Base-by-base conservation (phyloP, 2,888 invertebrate species). In the Cephus pulcher region DNA sequence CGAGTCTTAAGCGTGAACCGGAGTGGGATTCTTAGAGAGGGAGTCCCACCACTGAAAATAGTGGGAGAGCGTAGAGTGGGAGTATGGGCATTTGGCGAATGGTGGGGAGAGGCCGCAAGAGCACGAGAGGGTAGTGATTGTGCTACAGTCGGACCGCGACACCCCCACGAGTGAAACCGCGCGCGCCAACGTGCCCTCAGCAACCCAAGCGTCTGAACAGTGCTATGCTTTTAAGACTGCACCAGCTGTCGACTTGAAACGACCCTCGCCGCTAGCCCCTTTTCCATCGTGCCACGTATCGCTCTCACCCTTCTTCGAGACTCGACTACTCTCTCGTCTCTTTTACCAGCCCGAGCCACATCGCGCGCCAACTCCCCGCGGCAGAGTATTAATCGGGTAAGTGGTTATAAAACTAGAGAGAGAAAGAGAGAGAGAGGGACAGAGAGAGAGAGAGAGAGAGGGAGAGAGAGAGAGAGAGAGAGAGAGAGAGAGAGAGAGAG, bases 111-210 rank as follows among this genome's bases (percentile, higher is more conserved):
- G 80, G 84, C 84, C 80, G 86, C 84, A 87, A 87, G 84, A 88
- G 86, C 88, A 83, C 85, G 88, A 88, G 89, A 89, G 89, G 89
- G 86, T 87, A 85, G 89, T 88, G 89, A 89, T 89, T 89, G 89
- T 88, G 89, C 90, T 89, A 91, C 91, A 91, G 91, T 91, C 90
- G 90, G 89, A 88, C 87, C 90, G 90, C 91, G 91, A 90, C 90
- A 90, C 88, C 89, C 88, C 85, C 86, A 88, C 88, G 89, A 89
- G 89, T 84, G 86, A 84, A 88, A 89, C 85, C 89, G 88, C 88
- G 86, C 84, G 89, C 88, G 87, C 83, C 80, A 75, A 78, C 77
- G 79, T 79, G 75, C 80, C 79, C 78, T 81, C 76, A 81, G 75
- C 79, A 75, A 77, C 69, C 77, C 71, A 40, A 83, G 81, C 79